These are phyloP conservation scores for Chelidonichthys spinosus DNA, from an alignment of 2,797 vertebrate genomes.

Conservation along the genomic window DNA sequence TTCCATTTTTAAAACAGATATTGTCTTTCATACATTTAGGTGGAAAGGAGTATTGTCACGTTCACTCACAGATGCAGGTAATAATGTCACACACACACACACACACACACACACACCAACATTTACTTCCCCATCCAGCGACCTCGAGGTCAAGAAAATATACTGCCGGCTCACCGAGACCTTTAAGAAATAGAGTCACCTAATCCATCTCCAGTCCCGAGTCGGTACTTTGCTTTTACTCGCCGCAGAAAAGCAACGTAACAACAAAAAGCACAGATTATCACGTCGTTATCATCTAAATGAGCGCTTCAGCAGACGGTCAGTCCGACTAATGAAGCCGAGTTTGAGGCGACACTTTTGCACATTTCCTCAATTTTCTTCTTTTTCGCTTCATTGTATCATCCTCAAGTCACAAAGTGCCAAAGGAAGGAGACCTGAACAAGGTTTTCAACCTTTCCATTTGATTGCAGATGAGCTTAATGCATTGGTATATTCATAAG, in stretches of 20 bases:
- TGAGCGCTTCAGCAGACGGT: conserved; percentile 9
- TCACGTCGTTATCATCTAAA: conserved; percentile 8
- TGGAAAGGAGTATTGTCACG: background rate
- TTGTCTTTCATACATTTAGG: background rate
- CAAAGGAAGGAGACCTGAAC: conserved; percentile 51
- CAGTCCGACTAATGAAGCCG: conserved; percentile 33
- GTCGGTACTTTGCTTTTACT: conserved; percentile 13
- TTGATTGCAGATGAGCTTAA: conserved; percentile 66
- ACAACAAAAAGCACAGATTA: conserved; percentile 1
- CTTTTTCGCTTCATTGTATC: conserved; percentile 15
- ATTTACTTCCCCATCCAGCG: conserved; percentile 35
- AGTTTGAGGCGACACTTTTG: conserved; percentile 18
- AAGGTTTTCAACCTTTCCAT: conserved; percentile 59
- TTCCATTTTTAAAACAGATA: background rate
- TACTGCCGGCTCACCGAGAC: conserved; percentile 19
- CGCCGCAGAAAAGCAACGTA: background rate
- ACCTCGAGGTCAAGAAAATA: conserved; percentile 49
- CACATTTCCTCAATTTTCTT: conserved; percentile 21
- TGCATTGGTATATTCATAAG: conserved; percentile 66
- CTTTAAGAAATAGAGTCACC: conserved; percentile 21
- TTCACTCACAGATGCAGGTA: conserved; percentile 30
- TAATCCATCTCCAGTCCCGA: conserved; percentile 38
- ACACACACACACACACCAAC: background rate
- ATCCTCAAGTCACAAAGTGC: conserved; percentile 33
- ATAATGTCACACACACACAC: background rate